These are phyloP conservation scores for Rhegmatorhina hoffmannsi DNA, from an alignment of 2,113 vertebrate genomes.

Conservation along the genomic window DNA sequence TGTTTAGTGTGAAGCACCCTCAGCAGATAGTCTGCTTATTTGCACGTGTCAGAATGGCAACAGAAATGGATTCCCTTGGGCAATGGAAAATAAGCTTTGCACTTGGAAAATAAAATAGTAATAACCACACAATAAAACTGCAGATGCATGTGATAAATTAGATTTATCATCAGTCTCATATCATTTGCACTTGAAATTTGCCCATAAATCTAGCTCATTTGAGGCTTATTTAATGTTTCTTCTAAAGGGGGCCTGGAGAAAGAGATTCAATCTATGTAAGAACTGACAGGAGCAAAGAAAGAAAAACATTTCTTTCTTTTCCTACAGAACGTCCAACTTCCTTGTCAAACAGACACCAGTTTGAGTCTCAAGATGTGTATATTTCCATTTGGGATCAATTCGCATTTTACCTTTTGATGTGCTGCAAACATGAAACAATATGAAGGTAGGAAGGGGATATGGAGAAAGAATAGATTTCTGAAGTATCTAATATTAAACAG, in stretches of 20 bases:
- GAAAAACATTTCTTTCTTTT: neutral
- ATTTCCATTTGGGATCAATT: neutral
- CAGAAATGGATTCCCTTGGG: neutral
- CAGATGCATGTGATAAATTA: neutral
- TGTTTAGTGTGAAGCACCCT: neutral
- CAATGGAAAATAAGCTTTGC: slow-evolving; percentile 4
- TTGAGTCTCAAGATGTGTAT: neutral
- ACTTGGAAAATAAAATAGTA: slow-evolving; percentile 30
- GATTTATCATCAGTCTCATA: slow-evolving; percentile 18
- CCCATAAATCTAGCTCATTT: slow-evolving; percentile 33
- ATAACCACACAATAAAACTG: slow-evolving; percentile 6
- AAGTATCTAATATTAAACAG: neutral
- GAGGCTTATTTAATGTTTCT: slow-evolving; percentile 32
- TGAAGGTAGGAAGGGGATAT: neutral
- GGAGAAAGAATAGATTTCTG: neutral
- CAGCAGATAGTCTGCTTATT: neutral
- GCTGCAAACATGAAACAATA: neutral
- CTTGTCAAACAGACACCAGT: neutral
- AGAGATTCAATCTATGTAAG: neutral
- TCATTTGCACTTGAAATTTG: neutral
- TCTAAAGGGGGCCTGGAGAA: neutral
- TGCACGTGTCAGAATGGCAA: slow-evolving; percentile 11
- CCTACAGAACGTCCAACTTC: neutral
- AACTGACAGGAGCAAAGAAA: neutral
- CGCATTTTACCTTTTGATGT: neutral